Base-by-base conservation (phyloP, 2,797 vertebrate genomes). In the Pelobates cultripes region DNA sequence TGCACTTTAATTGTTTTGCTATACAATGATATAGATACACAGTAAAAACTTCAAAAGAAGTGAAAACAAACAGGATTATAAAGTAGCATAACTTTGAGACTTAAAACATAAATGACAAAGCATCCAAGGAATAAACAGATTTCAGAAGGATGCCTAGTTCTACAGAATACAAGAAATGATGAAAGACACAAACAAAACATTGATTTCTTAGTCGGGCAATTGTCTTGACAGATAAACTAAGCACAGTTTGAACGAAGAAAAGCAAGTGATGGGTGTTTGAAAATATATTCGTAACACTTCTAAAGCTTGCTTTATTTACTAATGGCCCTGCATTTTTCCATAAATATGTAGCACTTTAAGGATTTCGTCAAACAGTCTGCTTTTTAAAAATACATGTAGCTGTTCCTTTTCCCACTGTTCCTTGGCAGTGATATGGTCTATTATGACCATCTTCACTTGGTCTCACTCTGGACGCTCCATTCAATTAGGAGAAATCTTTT, bases 141-240 rank as follows among this genome's bases (percentile, higher is more conserved):
- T 45, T 15, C 4, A 78, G 70, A 67, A 68, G 41, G 61, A 75
- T 63, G 44, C 71, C 57, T 68, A 61, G 45, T 68, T 67, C 60
- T 73, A 17, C 61, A 12, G 63, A 69, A 68, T 15, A 43, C 67
- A 7, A 55, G 68, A 57, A 71, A 74, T 68, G 81, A 70, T 64
- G 76, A 70, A 44, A 75, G 66, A 61, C 64, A 75, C 72, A 79
- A 75, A 75, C 82, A 83, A 55, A 75, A 75, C 82, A 75, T 79
- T 70, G 71, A 79, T 79, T 83, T 79, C 66, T 70, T 63, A 79
- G 70, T 44, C 71, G 78, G 68, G 72, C 55, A 83, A 83, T 79
- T 79, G 71, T 83, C 77, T 83, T 75, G 82, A 79, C 77, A 79
- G 82, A 79, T 79, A 83, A 79, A 53, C 75, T 40, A 61, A 75